These are phyloP conservation scores for Trachemys scripta DNA, from an alignment of 2,113 vertebrate genomes.

Conservation along the genomic window DNA sequence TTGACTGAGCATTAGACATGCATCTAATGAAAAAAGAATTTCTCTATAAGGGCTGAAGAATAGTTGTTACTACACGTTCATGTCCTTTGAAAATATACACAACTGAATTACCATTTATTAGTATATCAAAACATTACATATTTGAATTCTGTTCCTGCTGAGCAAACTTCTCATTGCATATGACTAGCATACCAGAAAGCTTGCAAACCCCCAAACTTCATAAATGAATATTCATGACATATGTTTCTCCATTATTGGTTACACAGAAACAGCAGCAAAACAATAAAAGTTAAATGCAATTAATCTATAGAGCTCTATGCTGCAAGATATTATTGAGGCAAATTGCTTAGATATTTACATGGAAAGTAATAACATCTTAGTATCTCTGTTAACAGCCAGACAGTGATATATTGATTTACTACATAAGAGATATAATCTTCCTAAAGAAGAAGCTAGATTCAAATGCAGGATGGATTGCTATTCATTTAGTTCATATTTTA, in stretches of 20 bases:
- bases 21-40: background rate
- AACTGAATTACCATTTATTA: background rate
- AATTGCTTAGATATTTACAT: background rate
- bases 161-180: background rate
- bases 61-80: background rate
- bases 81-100: background rate
- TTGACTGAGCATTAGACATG: background rate
- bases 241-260: background rate
- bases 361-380: too few species aligned
- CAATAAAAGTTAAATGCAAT: too few species aligned
- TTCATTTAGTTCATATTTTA: background rate
- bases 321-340: background rate
- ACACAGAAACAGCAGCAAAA: too few species aligned
- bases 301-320: too few species aligned
- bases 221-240: background rate
- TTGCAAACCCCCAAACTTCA: background rate
- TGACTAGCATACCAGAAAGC: background rate
- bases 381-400: too few species aligned
- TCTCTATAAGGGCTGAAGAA: background rate
- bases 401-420: background rate
- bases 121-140: background rate
- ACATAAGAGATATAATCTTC: background rate
- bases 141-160: background rate
- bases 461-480: background rate
- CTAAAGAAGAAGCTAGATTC: background rate